Base-by-base conservation (phyloP, 2,888 invertebrate genomes). In the Drosophila atripex region DNA sequence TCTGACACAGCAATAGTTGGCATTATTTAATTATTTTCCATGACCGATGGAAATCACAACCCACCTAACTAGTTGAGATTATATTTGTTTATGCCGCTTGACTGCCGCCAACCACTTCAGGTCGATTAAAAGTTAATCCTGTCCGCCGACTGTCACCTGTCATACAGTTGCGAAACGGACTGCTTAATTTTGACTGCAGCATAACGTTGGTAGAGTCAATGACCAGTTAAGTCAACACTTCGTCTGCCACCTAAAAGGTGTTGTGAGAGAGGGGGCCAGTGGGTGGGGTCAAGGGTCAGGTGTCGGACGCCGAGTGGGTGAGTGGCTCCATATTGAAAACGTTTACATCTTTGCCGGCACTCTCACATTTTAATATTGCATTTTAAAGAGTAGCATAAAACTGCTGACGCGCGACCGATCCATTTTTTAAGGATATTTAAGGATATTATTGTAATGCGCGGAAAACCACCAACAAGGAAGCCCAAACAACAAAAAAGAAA, bases 191-290 rank as follows among this genome's bases (percentile, higher is more conserved):
- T 78, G 80, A 82, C 82, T 87, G 86, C 86, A 71, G 73, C 76
- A 73, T 78, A 84, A 86, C 86, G 84, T 86, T 88, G 76, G 59
- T 35, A 66, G 79, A 88, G 84, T 84, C 84, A 84, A 88, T 78
- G 84, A 86, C 86, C 84, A 88, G 86, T 86, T 88, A 83, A 84
- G 80, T 80, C 80, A 86, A 76, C 87, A 80, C 63, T 64, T 41
- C 41, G 61, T 53, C 61, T 61, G 49, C 14, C 41, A 7, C 6
- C 35, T 35, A 7, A 35, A 35, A 35, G 35, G 35, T 35, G 35
- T 35, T n/a, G n/a, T 7, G 14, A 25, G 21, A 8, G 28, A 8
- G 2, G 9, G 21, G 18, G 30, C 7, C 9, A 7, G 21, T 3
- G 21, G 66, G 25, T 30, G 63, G 61, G 9, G 43, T 41, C 39